A percentile compares a stretch with the other conserved stretches of the same genome.
Evolutionary conservation across 2,113 vertebrate species (phyloP).

Genomic region (Tonatia bakeri): DNA sequence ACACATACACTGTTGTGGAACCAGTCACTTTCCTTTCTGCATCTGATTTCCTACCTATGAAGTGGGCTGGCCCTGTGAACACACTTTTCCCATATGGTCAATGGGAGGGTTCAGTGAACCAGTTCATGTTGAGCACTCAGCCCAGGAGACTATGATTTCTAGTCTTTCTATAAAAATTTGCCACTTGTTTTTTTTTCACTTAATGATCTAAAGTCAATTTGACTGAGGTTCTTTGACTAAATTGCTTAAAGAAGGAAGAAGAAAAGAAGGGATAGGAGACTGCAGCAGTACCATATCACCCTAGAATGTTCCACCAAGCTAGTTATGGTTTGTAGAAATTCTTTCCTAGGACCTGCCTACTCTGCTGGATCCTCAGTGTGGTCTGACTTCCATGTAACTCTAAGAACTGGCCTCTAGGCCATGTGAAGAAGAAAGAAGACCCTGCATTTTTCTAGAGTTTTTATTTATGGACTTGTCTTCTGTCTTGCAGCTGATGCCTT

Average conservation of each 20-base stretch:
- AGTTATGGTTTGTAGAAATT: background rate
- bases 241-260: background rate
- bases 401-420: background rate
- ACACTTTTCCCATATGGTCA: accelerated
- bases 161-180: background rate
- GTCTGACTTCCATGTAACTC: background rate
- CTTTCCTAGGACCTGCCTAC: no score
- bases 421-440: background rate
- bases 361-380: accelerated
- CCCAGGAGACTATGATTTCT: background rate
- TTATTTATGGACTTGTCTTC: background rate
- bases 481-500: slow-evolving; percentile 91
- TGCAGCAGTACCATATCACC: background rate
- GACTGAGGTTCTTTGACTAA: background rate
- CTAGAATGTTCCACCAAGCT: background rate
- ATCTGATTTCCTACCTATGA: background rate
- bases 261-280: background rate
- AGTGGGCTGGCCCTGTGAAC: background rate
- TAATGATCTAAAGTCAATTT: background rate
- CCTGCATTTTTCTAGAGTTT: background rate
- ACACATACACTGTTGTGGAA: background rate
- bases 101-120: background rate
- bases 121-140: background rate
- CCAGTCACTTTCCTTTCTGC: accelerated
- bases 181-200: background rate